A percentile compares a stretch with the other conserved stretches of the same genome.
These are phyloP conservation scores for Dione vanillae DNA, from an alignment of 2,888 invertebrate genomes.

Conservation along the genomic window DNA sequence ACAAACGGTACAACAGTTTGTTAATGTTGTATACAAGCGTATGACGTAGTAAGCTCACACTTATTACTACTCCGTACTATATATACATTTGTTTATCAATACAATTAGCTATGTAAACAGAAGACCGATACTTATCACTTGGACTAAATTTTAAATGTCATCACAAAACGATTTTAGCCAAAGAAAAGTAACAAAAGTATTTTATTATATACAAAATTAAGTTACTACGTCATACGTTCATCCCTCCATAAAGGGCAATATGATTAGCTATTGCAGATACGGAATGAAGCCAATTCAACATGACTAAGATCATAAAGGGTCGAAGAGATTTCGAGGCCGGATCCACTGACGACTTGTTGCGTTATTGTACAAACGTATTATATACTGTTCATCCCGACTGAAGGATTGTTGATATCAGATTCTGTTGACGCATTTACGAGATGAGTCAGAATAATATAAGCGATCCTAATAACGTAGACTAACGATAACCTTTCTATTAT, in stretches of 20 bases:
- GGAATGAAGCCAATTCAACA: conserved; percentile 17
- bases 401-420: conserved; percentile 16
- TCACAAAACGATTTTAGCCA: background rate
- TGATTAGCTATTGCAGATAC: conserved; percentile 30
- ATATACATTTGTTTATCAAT: conserved; percentile 36
- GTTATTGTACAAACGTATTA: conserved; percentile 54
- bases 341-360: conserved; percentile 72
- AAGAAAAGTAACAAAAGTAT: background rate
- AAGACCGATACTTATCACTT: background rate
- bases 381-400: conserved; percentile 53
- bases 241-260: conserved; percentile 29
- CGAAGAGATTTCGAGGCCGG: conserved; percentile 52
- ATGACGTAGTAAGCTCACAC: conserved; percentile 58
- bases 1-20: conserved; percentile 65
- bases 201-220: background rate
- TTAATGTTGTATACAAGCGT: conserved; percentile 59
- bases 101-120: conserved; percentile 19
- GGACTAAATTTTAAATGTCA: background rate
- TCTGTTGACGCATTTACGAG: conserved; percentile 15
- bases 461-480: conserved; percentile 18
- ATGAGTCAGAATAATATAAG: conserved; percentile 26
- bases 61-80: conserved; percentile 29
- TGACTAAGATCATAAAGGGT: conserved; percentile 59
- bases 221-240: conserved; percentile 44
- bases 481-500: conserved; percentile 9